A percentile compares a stretch with the other conserved stretches of the same genome.
These are phyloP conservation scores for Quiscalus mexicanus DNA, from an alignment of 2,113 vertebrate species.

Conservation along the genomic window DNA sequence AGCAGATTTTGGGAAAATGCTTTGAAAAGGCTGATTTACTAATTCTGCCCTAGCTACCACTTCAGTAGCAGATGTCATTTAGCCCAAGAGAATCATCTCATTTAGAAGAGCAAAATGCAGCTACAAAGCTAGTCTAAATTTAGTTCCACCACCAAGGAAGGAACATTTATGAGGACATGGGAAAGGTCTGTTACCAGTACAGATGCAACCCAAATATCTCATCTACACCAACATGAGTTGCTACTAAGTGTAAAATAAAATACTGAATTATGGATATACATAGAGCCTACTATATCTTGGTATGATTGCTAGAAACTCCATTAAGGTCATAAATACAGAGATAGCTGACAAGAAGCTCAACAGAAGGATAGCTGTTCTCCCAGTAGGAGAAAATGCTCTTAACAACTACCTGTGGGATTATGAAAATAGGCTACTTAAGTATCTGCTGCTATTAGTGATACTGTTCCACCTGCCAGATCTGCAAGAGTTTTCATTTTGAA, in stretches of 20 bases:
- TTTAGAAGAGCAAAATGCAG: constrained; percentile 37
- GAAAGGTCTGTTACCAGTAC: background rate
- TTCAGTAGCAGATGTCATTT: constrained; percentile 53
- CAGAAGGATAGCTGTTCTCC: constrained; percentile 24
- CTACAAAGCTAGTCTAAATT: constrained; percentile 34
- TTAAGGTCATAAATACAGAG: constrained; percentile 63
- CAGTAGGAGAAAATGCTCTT: constrained; percentile 50
- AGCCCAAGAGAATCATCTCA: constrained; percentile 40
- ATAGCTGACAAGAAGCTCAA: constrained; percentile 53
- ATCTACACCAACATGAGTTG: background rate
- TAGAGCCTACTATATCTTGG: background rate
- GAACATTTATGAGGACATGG: background rate
- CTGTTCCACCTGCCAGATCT: background rate
- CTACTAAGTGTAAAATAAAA: background rate
- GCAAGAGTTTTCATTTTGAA: background rate
- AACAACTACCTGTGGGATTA: constrained; percentile 62
- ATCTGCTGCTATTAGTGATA: constrained; percentile 56
- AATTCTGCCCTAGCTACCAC: constrained; percentile 56
- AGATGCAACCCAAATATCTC: background rate
- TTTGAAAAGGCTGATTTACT: constrained; percentile 37
- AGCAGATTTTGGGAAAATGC: background rate
- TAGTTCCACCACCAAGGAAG: background rate
- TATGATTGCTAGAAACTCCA: constrained; percentile 17
- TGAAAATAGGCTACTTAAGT: constrained; percentile 54
- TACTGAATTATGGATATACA: background rate